Evolutionary conservation across 2,113 vertebrate genomes (phyloP).

Genomic region (Columba livia): DNA sequence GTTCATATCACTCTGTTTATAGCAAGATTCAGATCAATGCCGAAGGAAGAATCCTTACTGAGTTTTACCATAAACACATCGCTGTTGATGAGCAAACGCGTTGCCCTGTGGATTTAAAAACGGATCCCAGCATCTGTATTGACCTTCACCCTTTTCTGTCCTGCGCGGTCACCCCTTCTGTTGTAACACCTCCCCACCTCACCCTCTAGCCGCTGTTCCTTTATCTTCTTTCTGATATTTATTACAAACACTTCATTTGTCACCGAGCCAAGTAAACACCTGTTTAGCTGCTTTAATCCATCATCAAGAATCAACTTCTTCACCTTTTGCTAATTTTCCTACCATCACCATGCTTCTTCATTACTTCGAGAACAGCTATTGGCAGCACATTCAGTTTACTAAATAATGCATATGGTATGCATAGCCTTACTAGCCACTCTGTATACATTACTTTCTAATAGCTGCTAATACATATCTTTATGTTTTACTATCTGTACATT

Average conservation of each 20-base stretch:
- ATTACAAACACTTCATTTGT: background rate
- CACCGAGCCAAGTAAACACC: conserved; percentile 4
- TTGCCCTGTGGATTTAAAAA: rapidly evolving
- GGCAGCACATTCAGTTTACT: background rate
- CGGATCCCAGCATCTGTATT: rapidly evolving
- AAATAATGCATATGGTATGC: background rate
- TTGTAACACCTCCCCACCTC: background rate
- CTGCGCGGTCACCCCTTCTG: background rate
- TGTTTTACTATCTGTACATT: background rate
- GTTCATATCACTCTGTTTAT: background rate
- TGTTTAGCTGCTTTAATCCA: conserved; percentile 17
- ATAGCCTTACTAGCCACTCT: background rate
- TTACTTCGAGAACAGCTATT: background rate
- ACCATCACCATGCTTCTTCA: background rate
- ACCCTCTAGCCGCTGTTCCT: background rate
- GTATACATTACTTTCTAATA: background rate
- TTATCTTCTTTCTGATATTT: background rate
- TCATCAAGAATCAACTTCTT: conserved; percentile 3
- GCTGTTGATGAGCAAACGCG: background rate
- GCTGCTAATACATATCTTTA: background rate
- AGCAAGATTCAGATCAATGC: background rate
- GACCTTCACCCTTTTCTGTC: background rate
- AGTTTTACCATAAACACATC: rapidly evolving
- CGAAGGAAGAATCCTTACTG: background rate
- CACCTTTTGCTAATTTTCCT: conserved; percentile 24